These are phyloP conservation scores for Pterobdella sp. DNA, from an alignment of 2,888 invertebrate genomes.

Conservation along the genomic window DNA sequence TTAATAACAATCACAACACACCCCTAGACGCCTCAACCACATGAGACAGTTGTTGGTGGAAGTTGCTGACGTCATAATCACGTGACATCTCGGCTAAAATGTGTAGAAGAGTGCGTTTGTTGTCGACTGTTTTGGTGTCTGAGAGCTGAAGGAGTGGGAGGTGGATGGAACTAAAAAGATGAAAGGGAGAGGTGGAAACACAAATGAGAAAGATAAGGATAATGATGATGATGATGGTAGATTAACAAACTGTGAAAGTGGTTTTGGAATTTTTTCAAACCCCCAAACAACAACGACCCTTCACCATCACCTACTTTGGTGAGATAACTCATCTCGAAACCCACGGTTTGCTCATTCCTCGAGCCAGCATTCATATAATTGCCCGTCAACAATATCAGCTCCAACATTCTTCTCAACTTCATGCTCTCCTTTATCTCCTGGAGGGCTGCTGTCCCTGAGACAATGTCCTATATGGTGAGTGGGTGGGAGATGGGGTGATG, in stretches of 20 bases:
- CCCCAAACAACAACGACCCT: neutral
- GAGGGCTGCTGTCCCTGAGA: constrained; percentile 87
- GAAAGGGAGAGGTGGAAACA: neutral
- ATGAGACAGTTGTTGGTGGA: constrained; percentile 80
- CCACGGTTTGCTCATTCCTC: constrained; percentile 80
- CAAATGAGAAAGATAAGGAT: neutral
- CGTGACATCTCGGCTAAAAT: constrained; percentile 81
- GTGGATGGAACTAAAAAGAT: neutral
- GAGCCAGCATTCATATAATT: constrained; percentile 96
- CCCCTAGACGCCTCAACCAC: constrained; percentile 71
- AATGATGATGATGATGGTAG: neutral
- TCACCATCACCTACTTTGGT: constrained; percentile 64
- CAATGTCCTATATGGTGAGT: constrained; percentile 64
- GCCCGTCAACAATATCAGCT: constrained; percentile 78
- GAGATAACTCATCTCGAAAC: constrained; percentile 90
- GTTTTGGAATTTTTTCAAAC: too few relatives aligned
- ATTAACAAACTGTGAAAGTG: too few relatives aligned
- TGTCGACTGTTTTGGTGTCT: constrained; percentile 73
- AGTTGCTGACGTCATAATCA: constrained; percentile 73
- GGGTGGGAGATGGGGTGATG: neutral
- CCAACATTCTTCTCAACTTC: constrained; percentile 81
- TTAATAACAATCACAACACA: constrained; percentile 31
- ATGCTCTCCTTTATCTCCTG: constrained; percentile 81
- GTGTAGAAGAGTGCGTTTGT: constrained; percentile 83
- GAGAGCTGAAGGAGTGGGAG: constrained; percentile 45